A percentile compares a stretch with the other conserved stretches of the same genome.
phyloP scores from a whole-genome alignment of 1,140 invertebrate genomes.

The Panagrolaimus sp. region DNA sequence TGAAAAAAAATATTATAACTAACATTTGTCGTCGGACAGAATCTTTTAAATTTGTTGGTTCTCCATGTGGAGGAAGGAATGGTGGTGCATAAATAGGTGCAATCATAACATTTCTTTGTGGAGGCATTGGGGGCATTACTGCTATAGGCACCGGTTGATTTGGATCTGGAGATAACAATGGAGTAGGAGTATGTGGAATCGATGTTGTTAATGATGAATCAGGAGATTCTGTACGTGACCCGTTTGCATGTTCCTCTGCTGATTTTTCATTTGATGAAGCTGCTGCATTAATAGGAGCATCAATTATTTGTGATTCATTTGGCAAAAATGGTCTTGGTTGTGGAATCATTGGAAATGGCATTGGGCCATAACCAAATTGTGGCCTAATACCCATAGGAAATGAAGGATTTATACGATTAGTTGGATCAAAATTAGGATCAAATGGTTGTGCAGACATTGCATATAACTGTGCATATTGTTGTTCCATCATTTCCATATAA shows the following conservation, averaged over 20 bases:
- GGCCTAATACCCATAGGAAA: conserved; percentile 12
- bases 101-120: conserved; percentile 28
- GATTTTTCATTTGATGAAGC: conserved; percentile 4
- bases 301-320: neutral
- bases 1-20: conserved; percentile 17
- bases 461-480: conserved; percentile 53
- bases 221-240: conserved; percentile 39
- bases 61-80: conserved; percentile 22
- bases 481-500: conserved; percentile 57
- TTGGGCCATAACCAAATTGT: neutral
- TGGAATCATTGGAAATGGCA: conserved; percentile 11
- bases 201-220: conserved; percentile 45
- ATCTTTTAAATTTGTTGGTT: conserved; percentile 44
- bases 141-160: conserved; percentile 36
- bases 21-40: conserved; percentile 54
- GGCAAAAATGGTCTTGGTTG: neutral
- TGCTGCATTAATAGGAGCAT: conserved; percentile 9
- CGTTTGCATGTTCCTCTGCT: conserved; percentile 4
- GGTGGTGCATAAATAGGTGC: conserved; percentile 22
- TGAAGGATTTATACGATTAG: conserved; percentile 5
- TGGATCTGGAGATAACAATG: conserved; percentile 38
- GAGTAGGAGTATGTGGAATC: conserved; percentile 40
- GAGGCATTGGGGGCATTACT: conserved; percentile 40
- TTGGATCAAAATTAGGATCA: conserved; percentile 21
- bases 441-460: conserved; percentile 50